Evolutionary conservation across 2,888 invertebrate genomes (phyloP), one percentile per base, ranked within the genome.

Genomic region (Theretra japonica): DNA sequence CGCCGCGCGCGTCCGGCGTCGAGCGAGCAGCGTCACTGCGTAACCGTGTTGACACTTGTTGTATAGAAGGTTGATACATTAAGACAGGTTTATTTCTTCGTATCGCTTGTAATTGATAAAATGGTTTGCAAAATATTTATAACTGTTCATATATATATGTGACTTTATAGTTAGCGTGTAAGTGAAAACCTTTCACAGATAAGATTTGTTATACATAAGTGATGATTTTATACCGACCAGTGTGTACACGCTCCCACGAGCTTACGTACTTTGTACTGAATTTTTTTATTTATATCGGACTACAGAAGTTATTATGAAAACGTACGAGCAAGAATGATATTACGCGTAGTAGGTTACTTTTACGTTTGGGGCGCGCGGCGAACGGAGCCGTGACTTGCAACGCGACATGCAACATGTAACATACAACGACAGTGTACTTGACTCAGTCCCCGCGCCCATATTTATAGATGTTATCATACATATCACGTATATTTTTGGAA

Each of bases 201-300:
- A 83, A 82, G 80, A 83, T 82, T 89, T 86, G 88, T 89, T 88
- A 86, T n/a, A n/a, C n/a, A n/a, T 88, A 90, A 86, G 79, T 82
- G 80, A 80, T 85, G 86, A 85, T 89, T 90, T 88, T 86, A 80
- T 88, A 88, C 86, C 87, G 88, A 76, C 83, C 82, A 75, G 78
- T 81, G 83, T 82, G 83, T 82, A 80, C 80, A 80, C 83, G 83
- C 81, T 82, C 82, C 80, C 62, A 76, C 78, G 86, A 84, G 86
- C 84, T 85, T 81, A 81, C 75, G 76, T 78, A 78, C 80, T 82
- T 80, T 81, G 76, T 83, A 82, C 81, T 74, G 79, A 76, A 76
- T 75, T 75, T 71, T 50, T 68, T 72, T 56, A 68, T 72, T 73
- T 72, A 69, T 50, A 68, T 69, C 33, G 57, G 25, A 60, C 30